A percentile compares a stretch with the other conserved stretches of the same genome.
phyloP scores from a whole-genome alignment of 2,888 invertebrate genomes.

The Rotaria macrura region DNA sequence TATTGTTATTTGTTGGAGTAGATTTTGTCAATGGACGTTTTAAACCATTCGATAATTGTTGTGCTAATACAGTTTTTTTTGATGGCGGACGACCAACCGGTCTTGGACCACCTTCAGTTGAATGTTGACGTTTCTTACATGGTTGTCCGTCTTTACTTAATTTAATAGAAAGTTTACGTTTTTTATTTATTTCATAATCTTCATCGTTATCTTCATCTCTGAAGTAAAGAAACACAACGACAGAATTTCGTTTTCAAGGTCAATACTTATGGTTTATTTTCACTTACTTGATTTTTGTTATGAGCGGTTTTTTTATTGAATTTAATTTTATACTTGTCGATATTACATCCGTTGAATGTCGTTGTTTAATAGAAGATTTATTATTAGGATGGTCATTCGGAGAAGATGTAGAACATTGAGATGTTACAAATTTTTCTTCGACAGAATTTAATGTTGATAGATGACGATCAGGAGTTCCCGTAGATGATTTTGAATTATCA shows the following conservation, averaged over 20 bases:
- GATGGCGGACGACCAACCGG: background rate
- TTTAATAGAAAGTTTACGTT: background rate
- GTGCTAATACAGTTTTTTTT: background rate
- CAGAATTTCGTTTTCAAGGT: too few relatives aligned
- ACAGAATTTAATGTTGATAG: background rate
- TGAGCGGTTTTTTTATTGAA: background rate
- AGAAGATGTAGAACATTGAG: background rate
- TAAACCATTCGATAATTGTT: background rate
- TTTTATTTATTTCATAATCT: background rate
- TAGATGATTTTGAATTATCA: background rate
- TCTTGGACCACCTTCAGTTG: background rate
- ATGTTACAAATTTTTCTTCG: background rate
- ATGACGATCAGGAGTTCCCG: background rate
- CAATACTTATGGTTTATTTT: too few relatives aligned
- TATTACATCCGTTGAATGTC: background rate
- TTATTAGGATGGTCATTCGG: background rate
- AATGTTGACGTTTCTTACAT: background rate
- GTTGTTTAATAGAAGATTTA: background rate
- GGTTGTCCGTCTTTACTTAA: background rate
- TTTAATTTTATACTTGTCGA: background rate
- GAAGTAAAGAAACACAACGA: too few relatives aligned
- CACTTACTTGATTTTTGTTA: background rate
- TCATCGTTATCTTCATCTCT: background rate
- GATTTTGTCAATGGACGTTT: background rate
- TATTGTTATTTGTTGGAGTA: background rate